Evolutionary conservation across 1,140 invertebrate species (phyloP), one percentile per base, ranked within the genome.

Genomic region (Latrodectus geometricus): DNA sequence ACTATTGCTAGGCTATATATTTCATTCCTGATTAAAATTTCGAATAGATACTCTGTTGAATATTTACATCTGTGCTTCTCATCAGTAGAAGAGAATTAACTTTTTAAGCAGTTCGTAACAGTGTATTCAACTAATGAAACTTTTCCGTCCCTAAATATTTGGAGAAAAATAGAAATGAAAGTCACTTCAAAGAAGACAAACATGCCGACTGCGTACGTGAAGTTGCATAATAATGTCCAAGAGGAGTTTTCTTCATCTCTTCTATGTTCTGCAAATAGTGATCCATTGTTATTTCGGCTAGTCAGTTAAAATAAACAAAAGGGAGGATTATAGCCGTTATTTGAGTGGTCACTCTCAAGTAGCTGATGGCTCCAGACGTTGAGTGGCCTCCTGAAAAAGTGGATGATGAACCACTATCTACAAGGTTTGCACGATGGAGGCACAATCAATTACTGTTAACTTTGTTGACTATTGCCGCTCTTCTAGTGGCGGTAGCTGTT

Each of bases 381-480:
- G 83, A 86, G 66, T 86, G 83, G 83, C 50, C 74, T n/a, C 77
- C 83, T 1, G 83, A 86, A 72, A 86, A 86, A 77, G 65, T 49
- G 48, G 75, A 86, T 2, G 74, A 77, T 49, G 83, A 86, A 49
- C 83, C 83, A 9, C 49, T 77, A 14, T 70, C 83, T 3, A 78
- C 61, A 8, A 68, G 83, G 50, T 86, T 86, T 48, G 83, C 65
- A 4, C 74, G 83, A 17, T 86, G 83, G 83, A 75, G 83, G 49
- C 74, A 86, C 23, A 86, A 86, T 61, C 83, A 86, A 48, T n/a
- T 86, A 7, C 15, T 86, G 66, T 70, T 86, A 65, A 61, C 75
- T 72, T 72, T 86, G 66, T 17, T 78, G 20, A 61, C 66, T 15
- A 61, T 86, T 35, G 83, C 83, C 48, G 75, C 75, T 54, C 23